A percentile compares a stretch with the other conserved stretches of the same genome.
phyloP scores from a whole-genome alignment of 2,888 invertebrate species.

The Euplagia quadripunctaria region DNA sequence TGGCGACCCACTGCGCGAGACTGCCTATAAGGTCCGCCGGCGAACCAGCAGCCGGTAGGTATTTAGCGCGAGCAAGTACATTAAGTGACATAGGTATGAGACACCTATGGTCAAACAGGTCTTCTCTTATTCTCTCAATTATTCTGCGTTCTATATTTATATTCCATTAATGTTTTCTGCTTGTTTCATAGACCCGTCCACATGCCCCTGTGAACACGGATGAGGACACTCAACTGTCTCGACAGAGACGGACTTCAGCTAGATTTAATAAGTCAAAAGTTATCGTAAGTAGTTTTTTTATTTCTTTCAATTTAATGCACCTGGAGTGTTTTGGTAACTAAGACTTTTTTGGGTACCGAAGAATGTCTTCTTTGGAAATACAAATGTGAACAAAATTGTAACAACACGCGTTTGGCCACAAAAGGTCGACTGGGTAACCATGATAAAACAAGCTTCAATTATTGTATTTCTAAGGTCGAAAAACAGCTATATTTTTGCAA shows the following conservation, averaged over 20 bases:
- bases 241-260: conserved; percentile 79
- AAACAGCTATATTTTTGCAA: too few relatives aligned
- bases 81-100: too few relatives aligned
- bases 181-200: conserved; percentile 59
- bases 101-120: too few relatives aligned
- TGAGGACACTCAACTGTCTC: conserved; percentile 77
- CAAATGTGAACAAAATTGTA: not conserved
- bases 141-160: not conserved
- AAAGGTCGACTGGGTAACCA: not conserved
- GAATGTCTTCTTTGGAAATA: not conserved
- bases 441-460: too few relatives aligned
- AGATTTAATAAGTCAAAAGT: conserved; percentile 74
- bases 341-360: too few relatives aligned
- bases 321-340: not conserved
- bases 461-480: too few relatives aligned
- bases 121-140: not conserved
- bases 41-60: too few relatives aligned
- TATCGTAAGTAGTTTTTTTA: conserved; percentile 55
- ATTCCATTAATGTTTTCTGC: conserved; percentile 14
- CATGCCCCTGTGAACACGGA: conserved; percentile 73
- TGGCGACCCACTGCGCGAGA: too few relatives aligned
- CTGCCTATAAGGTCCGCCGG: too few relatives aligned
- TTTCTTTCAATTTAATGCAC: not conserved
- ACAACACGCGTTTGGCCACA: not conserved
- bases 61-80: too few relatives aligned